A percentile compares a stretch with the other conserved stretches of the same genome.
These are phyloP conservation scores for Eudemis profundana DNA, from an alignment of 2,888 invertebrate genomes.

Conservation along the genomic window DNA sequence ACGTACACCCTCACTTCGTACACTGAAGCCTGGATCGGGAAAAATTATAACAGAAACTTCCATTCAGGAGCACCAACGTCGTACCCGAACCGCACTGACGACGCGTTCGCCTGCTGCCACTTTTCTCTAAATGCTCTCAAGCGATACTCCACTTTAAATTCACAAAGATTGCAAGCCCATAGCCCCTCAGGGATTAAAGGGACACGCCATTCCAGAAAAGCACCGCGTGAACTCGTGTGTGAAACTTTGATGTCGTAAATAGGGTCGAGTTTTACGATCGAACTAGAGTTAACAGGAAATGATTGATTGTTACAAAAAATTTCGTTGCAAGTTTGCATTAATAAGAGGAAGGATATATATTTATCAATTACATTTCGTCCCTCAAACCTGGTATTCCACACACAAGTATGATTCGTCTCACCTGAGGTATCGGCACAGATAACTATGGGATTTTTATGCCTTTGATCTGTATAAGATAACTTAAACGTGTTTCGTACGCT, in stretches of 20 bases:
- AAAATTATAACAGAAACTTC: neutral
- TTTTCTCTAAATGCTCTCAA: neutral
- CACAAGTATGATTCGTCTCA: too few relatives aligned
- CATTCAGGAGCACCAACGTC: neutral
- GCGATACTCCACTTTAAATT: neutral
- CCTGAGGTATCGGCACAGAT: too few relatives aligned
- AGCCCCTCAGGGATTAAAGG: too few relatives aligned
- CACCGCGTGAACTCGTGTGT: too few relatives aligned
- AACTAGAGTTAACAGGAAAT: neutral
- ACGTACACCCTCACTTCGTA: slow-evolving; percentile 2
- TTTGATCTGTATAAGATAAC: neutral
- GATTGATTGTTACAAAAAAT: neutral
- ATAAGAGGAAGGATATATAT: neutral
- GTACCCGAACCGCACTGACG: slow-evolving; percentile 1
- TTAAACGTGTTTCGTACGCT: neutral
- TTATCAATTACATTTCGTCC: too few relatives aligned
- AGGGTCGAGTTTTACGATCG: neutral
- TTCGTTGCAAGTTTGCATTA: neutral
- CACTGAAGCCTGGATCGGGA: neutral
- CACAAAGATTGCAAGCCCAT: too few relatives aligned
- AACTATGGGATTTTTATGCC: too few relatives aligned
- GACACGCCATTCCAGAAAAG: neutral
- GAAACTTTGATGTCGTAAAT: too few relatives aligned
- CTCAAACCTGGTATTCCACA: too few relatives aligned
- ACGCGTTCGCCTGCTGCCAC: slow-evolving; percentile 8